Evolutionary conservation across 1,140 invertebrate genomes (phyloP), one percentile per base, ranked within the genome.

Genomic region (Caenorhabditis latens): DNA sequence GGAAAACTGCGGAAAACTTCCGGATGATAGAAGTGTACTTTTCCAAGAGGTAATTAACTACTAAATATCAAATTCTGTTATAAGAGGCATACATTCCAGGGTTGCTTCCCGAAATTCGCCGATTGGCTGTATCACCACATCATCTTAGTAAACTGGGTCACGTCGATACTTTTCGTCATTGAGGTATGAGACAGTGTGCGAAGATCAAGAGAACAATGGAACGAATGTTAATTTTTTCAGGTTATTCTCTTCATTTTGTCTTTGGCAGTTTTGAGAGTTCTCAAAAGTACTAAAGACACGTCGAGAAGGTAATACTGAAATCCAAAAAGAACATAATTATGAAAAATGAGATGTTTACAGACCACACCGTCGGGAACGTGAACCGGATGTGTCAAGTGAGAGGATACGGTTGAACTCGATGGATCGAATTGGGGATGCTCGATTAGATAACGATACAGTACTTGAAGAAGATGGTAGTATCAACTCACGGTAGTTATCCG

Each of bases 41-140:
- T 65, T 61, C 40, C 83, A 84, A 48, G 40, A 84, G 55, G 83
- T 84, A 16, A 14, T 9, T 9, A 0, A 21, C 5, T 42, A 4
- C 3, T 4, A 13, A 24, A 21, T 1, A 3, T 9, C 6, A 32
- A 32, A 32, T 32, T 32, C 32, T 32, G 32, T 32, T 32, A 19
- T 48, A 6, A 57, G 21, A 16, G 19, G n/a, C 6, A n/a, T 21
- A 4, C n/a, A 40, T 84, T 61, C 61, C 43, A 84, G 83, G 83
- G 83, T 19, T 84, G 83, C 83, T 84, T 61, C 21, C 83, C 83
- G 55, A 63, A 61, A 19, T 84, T 84, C 14, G 42, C 58, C 40
- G 83, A 84, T 16, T 84, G 83, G 83, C 58, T 84, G 13, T 84
- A 61, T 65, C 53, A 84, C 21, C 83, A 84, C 58, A 84, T 84